A percentile compares a stretch with the other conserved stretches of the same genome.
phyloP scores from a whole-genome alignment of 2,113 vertebrate species.

The Notiomystis cincta region DNA sequence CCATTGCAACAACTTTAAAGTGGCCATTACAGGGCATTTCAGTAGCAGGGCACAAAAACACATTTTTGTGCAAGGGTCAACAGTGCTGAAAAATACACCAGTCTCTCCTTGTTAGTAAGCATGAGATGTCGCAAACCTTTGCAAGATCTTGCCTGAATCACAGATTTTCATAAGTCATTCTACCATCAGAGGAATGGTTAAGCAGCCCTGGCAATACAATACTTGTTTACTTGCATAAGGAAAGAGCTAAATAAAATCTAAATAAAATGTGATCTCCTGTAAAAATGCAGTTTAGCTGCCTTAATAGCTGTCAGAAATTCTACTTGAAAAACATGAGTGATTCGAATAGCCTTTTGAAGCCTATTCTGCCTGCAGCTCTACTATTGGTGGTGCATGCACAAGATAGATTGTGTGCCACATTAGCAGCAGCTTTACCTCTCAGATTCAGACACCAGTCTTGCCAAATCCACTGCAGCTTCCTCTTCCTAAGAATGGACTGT shows the following conservation, averaged over 20 bases:
- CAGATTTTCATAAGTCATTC: not conserved
- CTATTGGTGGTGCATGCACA: not conserved
- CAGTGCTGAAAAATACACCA: not conserved
- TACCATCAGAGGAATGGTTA: not conserved
- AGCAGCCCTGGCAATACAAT: not conserved
- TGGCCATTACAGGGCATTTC: not conserved
- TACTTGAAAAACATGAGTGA: not conserved
- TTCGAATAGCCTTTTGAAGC: not conserved
- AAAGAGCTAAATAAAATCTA: not conserved
- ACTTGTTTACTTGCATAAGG: not conserved
- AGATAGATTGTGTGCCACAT: not conserved
- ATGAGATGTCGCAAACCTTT: not conserved
- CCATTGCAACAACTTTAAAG: fast-evolving
- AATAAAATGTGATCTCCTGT: slow-evolving; percentile 3
- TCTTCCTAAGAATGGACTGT: not conserved
- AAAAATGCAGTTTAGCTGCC: slow-evolving; percentile 15
- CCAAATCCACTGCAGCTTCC: not conserved
- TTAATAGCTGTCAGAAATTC: slow-evolving; percentile 35
- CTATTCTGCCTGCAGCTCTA: not conserved
- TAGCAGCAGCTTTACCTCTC: not conserved
- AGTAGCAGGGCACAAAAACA: not conserved
- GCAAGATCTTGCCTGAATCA: not conserved
- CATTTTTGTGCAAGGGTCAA: not conserved
- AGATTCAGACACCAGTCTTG: not conserved
- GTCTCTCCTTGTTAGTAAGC: not conserved